Evolutionary conservation across 1,140 invertebrate species (phyloP), one percentile per base, ranked within the genome.

Genomic region (Rhopalosiphum padi): DNA sequence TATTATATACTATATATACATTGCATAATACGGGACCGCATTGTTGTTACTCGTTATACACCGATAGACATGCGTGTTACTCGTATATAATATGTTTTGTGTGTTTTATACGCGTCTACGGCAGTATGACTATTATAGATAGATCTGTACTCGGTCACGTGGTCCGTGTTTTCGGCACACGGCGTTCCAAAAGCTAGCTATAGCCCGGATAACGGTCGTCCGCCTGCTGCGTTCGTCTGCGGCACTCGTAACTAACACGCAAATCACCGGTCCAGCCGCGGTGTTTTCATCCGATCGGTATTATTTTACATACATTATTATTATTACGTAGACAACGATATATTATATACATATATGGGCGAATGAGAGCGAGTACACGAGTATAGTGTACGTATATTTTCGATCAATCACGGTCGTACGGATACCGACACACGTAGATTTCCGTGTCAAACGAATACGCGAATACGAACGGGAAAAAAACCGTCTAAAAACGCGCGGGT

Each of bases 161-260:
- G 25, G 30, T 60, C 21, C 23, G 41, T 15, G 83, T 86, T 86
- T 85, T 86, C 41, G 25, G 11, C 43, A 86, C 25, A 43, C 11
- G 85, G 43, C 23, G 7, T 85, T 30, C 23, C 23, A 8, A 85
- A 85, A 41, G 41, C 55, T 7, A 55, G 37, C 37, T 43, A 43
- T 15, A 43, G 60, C 21, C 23, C 22, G 30, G 41, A 86, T 86
- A 86, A 46, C 85, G 41, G 41, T 86, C 41, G 43, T 41, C 37
- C 37, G 1, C 35, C 7, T 2, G 46, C 46, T 41, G n/a, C 37
- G 37, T 43, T 11, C 41, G 41, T 60, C 25, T 9, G 55, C 25
- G 30, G 41, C 85, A 18, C 41, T 86, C 85, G 85, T 86, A 46
- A 43, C 85, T 86, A 86, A 86, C 85, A 21, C 85, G 85, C 85